Base-by-base conservation (phyloP, 2,888 invertebrate genomes). In the Pogonocherus hispidulus region DNA sequence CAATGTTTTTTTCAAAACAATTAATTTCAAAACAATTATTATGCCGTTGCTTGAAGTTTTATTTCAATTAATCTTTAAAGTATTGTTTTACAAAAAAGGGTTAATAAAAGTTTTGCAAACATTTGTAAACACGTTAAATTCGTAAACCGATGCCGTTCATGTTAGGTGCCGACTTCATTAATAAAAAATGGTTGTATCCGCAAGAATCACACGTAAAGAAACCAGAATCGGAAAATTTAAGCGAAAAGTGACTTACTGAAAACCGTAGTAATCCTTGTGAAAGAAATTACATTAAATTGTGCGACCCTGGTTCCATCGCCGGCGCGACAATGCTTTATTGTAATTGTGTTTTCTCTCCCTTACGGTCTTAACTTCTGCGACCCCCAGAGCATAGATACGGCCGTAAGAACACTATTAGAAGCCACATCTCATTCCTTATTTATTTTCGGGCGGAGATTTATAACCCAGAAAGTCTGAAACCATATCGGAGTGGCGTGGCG, bases 251-350 rank as follows among this genome's bases (percentile, higher is more conserved):
- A 49, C 62, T 62, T 51, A 51, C 20, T 49, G 62, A 62, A 62
- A 62, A 62, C 37, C 51, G 27, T 37, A 62, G 62, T 49, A 51
- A 62, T 62, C 67, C 75, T 76, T 77, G 76, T 79, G 79, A 80
- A 81, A 81, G 80, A 81, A 83, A 82, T 82, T 81, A 79, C 82
- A 81, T 81, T 83, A 82, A 82, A 82, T 82, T 78, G 80, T 77
- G 75, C 74, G 78, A 75, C 78, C 78, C 78, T 73, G 69, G 78
- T 76, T 75, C 69, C 75, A 73, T 73, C n/a, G n/a, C n/a, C 59
- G 75, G 72, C 74, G 79, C 78, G 81, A 80, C 81, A 80, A 82
- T 81, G 79, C 76, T 83, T 83, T 83, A 83, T 82, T 80, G 82
- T 82, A 83, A 83, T 82, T 83, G 82, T 80, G 80, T 83, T 82